Evolutionary conservation across 37 sponge, comb jelly and placozoan species (phyloP).

Genomic region (Geodia barretti): DNA sequence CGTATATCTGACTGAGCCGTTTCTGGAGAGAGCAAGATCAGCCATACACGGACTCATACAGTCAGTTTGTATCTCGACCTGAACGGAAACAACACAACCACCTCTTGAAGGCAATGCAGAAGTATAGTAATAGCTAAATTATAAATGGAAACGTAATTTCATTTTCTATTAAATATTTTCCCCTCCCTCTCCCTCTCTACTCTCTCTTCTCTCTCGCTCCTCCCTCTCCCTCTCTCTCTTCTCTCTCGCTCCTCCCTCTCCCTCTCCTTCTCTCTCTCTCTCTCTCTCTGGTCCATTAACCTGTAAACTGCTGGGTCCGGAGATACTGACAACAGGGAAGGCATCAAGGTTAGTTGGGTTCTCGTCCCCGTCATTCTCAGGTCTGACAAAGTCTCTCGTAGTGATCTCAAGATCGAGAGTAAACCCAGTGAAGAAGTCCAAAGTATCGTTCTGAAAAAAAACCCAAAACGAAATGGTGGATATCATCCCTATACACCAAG

Average conservation of each 20-base stretch:
- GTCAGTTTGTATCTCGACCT: conserved; percentile 52
- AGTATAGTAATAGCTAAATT: too few relatives aligned
- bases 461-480: too few relatives aligned
- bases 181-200: neutral
- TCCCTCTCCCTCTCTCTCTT: neutral
- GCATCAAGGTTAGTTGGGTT: neutral
- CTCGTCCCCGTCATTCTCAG: conserved; percentile 3
- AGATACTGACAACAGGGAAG: conserved; percentile 9
- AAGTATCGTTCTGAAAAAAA: conserved; percentile 11
- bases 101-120: too few relatives aligned
- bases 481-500: too few relatives aligned
- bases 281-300: neutral
- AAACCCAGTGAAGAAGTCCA: conserved; percentile 24
- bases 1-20: neutral
- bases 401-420: conserved; percentile 1
- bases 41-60: conserved; percentile 33
- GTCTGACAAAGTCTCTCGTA: neutral
- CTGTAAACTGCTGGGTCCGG: conserved; percentile 6
- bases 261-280: neutral
- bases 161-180: neutral
- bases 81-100: too few relatives aligned
- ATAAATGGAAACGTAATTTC: too few relatives aligned
- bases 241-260: neutral
- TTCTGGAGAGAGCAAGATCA: neutral
- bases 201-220: neutral